These are phyloP conservation scores for Podotricha telesiphe DNA, from an alignment of 2,888 invertebrate genomes.

Conservation along the genomic window DNA sequence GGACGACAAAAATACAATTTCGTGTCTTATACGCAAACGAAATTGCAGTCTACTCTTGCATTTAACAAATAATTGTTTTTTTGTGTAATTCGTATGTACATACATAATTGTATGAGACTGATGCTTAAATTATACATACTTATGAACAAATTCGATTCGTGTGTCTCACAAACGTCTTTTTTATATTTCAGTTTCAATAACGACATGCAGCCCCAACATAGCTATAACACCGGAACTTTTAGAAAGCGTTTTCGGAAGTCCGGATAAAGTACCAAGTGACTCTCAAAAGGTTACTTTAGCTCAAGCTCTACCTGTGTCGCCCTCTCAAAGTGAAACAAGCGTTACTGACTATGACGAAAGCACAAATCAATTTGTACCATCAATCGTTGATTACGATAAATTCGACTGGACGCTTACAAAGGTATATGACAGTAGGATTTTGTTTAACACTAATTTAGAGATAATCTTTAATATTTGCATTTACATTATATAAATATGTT, in stretches of 20 bases:
- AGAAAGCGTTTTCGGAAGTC: conserved; percentile 42
- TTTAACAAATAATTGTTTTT: background rate
- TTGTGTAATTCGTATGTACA: too few species aligned
- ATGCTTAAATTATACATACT: too few species aligned
- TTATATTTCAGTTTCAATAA: conserved; percentile 50
- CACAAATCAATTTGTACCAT: conserved; percentile 55
- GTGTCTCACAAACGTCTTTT: too few species aligned
- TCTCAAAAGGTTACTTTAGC: conserved; percentile 28
- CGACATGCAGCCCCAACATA: conserved; percentile 45
- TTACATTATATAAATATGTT: too few species aligned
- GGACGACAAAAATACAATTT: too few species aligned
- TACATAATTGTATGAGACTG: background rate
- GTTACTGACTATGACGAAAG: conserved; percentile 60
- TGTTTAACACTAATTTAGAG: background rate
- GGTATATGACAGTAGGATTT: conserved; percentile 58
- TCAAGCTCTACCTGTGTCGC: conserved; percentile 57
- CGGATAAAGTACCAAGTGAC: conserved; percentile 9
- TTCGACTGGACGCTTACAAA: conserved; percentile 88
- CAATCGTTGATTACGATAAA: conserved; percentile 75
- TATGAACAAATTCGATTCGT: background rate
- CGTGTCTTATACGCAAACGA: too few species aligned
- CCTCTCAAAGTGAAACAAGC: conserved; percentile 54
- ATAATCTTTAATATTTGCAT: background rate
- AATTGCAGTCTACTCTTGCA: too few species aligned
- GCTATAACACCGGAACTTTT: conserved; percentile 37